Conservation (phyloP, 1,140 invertebrate genomes). For the Drosophila malerkotliana region DNA sequence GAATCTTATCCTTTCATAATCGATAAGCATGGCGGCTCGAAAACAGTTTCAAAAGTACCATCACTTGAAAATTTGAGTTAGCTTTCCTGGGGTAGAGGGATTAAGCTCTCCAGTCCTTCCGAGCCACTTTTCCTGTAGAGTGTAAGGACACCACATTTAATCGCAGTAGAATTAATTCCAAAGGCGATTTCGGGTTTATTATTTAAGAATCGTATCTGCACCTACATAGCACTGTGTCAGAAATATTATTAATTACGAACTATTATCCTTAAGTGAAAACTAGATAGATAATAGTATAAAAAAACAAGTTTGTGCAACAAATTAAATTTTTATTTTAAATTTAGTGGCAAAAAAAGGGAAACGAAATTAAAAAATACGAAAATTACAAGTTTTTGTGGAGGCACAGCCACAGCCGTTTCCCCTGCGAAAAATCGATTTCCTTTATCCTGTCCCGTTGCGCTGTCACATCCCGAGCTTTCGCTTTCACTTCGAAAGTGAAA, state of each 20-base stretch:
- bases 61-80: too few species aligned
- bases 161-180: conserved; percentile 23
- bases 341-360: neutral
- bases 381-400: neutral
- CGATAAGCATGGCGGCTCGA: too few species aligned
- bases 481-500: conserved; percentile 52
- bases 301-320: too few species aligned
- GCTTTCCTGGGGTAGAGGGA: conserved; percentile 21
- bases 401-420: conserved; percentile 27
- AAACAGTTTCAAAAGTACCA: too few species aligned
- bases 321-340: too few species aligned
- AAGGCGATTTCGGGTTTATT: conserved; percentile 12
- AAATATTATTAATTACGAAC: neutral
- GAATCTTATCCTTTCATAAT: too few species aligned
- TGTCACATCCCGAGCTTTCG: conserved; percentile 66
- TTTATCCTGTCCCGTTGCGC: conserved; percentile 48
- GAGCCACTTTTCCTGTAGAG: conserved; percentile 36
- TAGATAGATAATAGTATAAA: too few species aligned
- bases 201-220: conserved; percentile 14
- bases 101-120: conserved; percentile 31
- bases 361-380: neutral
- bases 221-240: neutral
- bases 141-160: conserved; percentile 30
- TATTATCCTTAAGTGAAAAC: neutral
- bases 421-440: conserved; percentile 76